These are phyloP conservation scores for Thermophis baileyi DNA, from an alignment of 2,113 vertebrate species.

Conservation along the genomic window DNA sequence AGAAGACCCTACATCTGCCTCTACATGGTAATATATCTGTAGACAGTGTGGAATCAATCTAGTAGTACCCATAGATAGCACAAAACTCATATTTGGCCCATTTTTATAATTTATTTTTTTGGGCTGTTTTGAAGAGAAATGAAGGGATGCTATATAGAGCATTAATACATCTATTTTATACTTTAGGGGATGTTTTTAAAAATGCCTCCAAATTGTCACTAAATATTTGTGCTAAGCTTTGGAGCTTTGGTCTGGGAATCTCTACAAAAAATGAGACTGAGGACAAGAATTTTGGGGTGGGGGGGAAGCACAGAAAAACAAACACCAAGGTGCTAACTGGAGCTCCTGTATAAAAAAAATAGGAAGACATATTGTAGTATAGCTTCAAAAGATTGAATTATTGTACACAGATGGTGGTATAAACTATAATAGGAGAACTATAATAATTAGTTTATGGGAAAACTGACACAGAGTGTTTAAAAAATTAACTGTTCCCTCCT, in stretches of 20 bases:
- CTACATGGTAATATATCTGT: neutral
- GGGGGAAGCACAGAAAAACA: neutral
- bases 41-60: neutral
- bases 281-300: neutral
- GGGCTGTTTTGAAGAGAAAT: neutral
- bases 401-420: neutral
- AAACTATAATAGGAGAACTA: neutral
- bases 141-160: neutral
- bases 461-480: neutral
- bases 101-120: neutral
- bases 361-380: neutral
- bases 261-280: neutral
- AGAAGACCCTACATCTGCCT: too few species aligned
- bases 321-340: neutral
- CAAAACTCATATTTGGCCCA: neutral
- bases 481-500: constrained; percentile 25
- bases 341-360: neutral
- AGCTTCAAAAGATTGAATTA: neutral
- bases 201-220: neutral
- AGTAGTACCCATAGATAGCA: neutral
- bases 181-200: neutral
- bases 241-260: neutral
- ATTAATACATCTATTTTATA: neutral
- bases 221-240: neutral
- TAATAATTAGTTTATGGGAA: constrained; percentile 12